Base-by-base conservation (phyloP, 2,113 vertebrate species). In the Misgurnus anguillicaudatus region DNA sequence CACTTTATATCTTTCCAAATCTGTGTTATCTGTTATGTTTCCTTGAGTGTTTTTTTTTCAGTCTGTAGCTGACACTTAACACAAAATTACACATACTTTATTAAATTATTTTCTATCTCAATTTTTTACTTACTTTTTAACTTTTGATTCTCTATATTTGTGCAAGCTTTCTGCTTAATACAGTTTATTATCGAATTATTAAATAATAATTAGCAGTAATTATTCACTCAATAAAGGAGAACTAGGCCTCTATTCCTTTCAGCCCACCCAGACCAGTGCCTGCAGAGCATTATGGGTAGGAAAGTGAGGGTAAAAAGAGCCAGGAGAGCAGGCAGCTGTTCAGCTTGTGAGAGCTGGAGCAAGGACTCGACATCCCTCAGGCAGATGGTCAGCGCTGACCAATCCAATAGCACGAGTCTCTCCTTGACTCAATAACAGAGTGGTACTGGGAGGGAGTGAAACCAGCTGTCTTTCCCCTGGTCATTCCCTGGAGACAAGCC, bases 331-430 rank as follows among this genome's bases (percentile, higher is more conserved):
- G 8, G n/a, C 0, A 71, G 71, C 62, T 80, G 68, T 77, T 70
- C 61, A 42, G 63, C 47, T 47, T 61, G 53, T 47, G 47, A 48
- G 48, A 21, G 81, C 81, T 87, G 85, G 80, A 5, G 42, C 64
- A 21, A 77, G 65, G 47, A 47, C 1, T 61, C 13, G 8, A 63
- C 81, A 24, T 47, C 65, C 19, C 85, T 38, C 38, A 87, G 84
- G 88, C 91, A 91, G 91, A 93, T 93, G 91, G 91, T 90, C 88
- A 87, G 58, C 79, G 83, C 84, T 89, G 90, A 88, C 86, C 87
- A 85, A 86, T 58, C 71, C 45, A 45, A 71, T 57, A 80, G 84
- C 85, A 77, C 53, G 74, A 76, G 61, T 48, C 82, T 63, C 72
- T 57, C 66, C 48, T 31, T 21, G 51, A 62, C 72, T 79, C 79